Evolutionary conservation across 1,140 invertebrate genomes (phyloP).

Genomic region (Anoplolepis gracilipes): DNA sequence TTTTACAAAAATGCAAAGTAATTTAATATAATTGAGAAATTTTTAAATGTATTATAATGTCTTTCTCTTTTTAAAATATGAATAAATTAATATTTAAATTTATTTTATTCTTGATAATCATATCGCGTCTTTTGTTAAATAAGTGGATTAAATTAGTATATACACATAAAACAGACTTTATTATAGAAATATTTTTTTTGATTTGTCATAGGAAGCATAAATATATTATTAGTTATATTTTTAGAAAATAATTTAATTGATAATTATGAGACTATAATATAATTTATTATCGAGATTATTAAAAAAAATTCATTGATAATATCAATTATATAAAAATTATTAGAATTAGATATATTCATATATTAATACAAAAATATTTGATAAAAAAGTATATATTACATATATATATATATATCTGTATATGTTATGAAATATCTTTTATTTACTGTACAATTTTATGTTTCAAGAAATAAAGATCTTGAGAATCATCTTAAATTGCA

Average conservation of each 20-base stretch:
- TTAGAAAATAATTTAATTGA: neutral
- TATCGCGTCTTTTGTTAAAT: no score
- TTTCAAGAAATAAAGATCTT: conserved; percentile 25
- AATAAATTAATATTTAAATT: no score
- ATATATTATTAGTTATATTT: neutral
- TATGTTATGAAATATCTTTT: conserved; percentile 62
- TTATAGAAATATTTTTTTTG: neutral
- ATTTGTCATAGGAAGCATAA: neutral
- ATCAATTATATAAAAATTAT: neutral
- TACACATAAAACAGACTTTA: no score
- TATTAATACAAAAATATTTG: neutral
- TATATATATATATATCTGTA: no score
- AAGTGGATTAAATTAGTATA: no score
- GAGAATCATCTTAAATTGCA: conserved; percentile 28
- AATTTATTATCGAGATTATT: neutral
- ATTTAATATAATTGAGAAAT: no score
- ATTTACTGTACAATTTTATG: conserved; percentile 69
- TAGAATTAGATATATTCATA: neutral
- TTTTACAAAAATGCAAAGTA: no score
- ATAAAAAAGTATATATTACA: no score
- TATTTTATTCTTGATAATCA: no score
- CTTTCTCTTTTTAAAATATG: no score
- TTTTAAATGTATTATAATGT: no score
- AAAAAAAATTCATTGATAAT: neutral
- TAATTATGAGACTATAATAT: neutral